Conservation (phyloP, 2,113 vertebrate species). For the Eublepharis macularius region DNA sequence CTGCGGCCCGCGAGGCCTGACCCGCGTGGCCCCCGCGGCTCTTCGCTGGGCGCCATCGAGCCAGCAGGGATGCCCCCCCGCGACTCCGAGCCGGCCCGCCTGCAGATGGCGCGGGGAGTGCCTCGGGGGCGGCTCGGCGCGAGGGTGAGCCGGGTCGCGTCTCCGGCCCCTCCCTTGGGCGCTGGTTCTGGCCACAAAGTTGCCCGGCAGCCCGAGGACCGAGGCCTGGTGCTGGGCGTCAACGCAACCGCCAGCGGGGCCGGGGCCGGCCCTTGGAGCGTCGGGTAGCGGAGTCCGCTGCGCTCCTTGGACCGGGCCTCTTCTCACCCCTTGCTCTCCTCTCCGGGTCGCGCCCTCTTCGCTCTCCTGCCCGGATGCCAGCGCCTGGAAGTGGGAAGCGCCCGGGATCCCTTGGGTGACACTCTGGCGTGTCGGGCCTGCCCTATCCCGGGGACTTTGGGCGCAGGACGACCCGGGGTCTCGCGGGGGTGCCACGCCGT, state of each 20-base stretch:
- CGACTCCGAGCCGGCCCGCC: too few species aligned
- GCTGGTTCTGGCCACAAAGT: conserved; percentile 53
- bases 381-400: conserved; percentile 50
- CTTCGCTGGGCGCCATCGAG: too few species aligned
- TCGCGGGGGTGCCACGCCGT: too few species aligned
- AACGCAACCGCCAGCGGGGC: conserved; percentile 59
- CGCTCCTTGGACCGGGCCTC: background rate
- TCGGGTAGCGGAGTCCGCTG: background rate
- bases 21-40: too few species aligned
- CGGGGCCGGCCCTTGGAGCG: too few species aligned
- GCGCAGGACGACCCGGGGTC: too few species aligned
- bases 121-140: too few species aligned
- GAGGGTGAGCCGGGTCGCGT: too few species aligned
- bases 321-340: rapidly evolving
- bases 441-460: background rate
- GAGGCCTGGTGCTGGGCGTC: conserved; percentile 45
- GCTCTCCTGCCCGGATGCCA: conserved; percentile 48
- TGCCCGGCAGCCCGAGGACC: rapidly evolving
- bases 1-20: too few species aligned
- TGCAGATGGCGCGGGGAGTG: too few species aligned
- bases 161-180: conserved; percentile 53
- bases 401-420: conserved; percentile 32
- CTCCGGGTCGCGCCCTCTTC: conserved; percentile 19
- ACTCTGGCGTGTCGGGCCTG: background rate
- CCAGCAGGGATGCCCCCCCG: too few species aligned